Evolutionary conservation across 1,140 invertebrate species (phyloP), one percentile per base, ranked within the genome.

Genomic region (Scaptomyza hsui): DNA sequence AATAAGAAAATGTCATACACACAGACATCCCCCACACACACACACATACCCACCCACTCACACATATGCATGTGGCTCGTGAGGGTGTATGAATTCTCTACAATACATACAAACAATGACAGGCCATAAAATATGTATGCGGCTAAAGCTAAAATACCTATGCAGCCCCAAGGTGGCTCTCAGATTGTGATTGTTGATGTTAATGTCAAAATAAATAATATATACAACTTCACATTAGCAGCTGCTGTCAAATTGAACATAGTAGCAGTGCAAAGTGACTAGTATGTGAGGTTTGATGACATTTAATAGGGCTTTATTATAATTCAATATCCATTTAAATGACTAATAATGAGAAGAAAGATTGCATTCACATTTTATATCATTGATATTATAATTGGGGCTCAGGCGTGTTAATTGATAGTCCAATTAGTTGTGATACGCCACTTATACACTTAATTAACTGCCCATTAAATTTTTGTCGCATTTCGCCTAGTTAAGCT

Each of bases 191-290:
- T 85, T 86, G 77, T 59, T 83, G 72, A 83, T 82, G 79, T 82
- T 72, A 82, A 80, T 82, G 78, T 75, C 75, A 78, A 74, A 88
- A 75, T 85, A 85, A 85, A 85, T 85, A 85, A 85, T 85, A 85
- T 68, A 85, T 85, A 77, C 51, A 68, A 57, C 72, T 73, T 61
- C 35, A 37, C 53, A 72, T 61, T 56, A 72, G 42, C 49, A 10
- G 49, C 19, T 29, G 10, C 19, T 37, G 32, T 51, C 35, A 64
- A 41, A 48, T 61, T 44, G 47, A 39, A 60, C 61, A 61, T 62
- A 16, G 24, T 52, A 59, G 24, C 35, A 47, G 59, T 61, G 13
- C n/a, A 15, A n/a, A 29, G 26, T 29, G 26, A 29, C 26, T 29
- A 9, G 26, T 6, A 29, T 29, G 26, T 29, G 15, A 12, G 24